phyloP scores from a whole-genome alignment of 1,140 invertebrate species.

The Lordiphosa clarofinis region DNA sequence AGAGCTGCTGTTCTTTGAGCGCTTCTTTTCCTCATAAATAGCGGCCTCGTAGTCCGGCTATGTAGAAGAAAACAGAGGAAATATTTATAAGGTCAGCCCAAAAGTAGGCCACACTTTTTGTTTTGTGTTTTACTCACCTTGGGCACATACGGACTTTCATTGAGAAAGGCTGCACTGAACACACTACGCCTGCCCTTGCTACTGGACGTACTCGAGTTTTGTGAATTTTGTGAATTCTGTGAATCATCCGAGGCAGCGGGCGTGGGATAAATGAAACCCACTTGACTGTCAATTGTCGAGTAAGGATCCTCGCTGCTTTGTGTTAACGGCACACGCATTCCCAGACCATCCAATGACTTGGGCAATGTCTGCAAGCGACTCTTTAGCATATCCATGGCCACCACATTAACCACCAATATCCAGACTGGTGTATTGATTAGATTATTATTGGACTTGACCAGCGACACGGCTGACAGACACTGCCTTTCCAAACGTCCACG shows the following conservation, averaged over 20 bases:
- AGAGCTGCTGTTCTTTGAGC: slow-evolving; percentile 44
- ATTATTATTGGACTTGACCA: slow-evolving; percentile 92
- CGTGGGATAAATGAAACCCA: slow-evolving; percentile 74
- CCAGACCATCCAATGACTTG: slow-evolving; percentile 67
- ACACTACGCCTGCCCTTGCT: slow-evolving; percentile 70
- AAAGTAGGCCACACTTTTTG: not conserved
- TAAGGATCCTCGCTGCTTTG: slow-evolving; percentile 75
- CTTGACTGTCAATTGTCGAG: slow-evolving; percentile 77
- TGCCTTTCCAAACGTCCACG: slow-evolving; percentile 91
- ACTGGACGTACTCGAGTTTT: slow-evolving; percentile 58
- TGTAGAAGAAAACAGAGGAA: not conserved
- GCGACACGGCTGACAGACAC: slow-evolving; percentile 92
- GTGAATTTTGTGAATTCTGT: slow-evolving; percentile 67
- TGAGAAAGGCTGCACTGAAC: slow-evolving; percentile 67
- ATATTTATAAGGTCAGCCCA: not conserved
- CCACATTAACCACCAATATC: slow-evolving; percentile 97
- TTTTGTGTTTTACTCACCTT: slow-evolving; percentile 46
- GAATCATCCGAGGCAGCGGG: slow-evolving; percentile 74
- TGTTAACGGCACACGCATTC: slow-evolving; percentile 58
- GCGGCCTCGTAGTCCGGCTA: slow-evolving; percentile 72
- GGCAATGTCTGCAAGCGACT: slow-evolving; percentile 87
- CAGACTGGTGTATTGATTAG: slow-evolving; percentile 95
- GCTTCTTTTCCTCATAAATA: slow-evolving; percentile 63
- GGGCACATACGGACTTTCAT: slow-evolving; percentile 75
- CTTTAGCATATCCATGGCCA: slow-evolving; percentile 97